Conservation (phyloP, 2,797 vertebrate species). For the Propithecus perrieri region DNA sequence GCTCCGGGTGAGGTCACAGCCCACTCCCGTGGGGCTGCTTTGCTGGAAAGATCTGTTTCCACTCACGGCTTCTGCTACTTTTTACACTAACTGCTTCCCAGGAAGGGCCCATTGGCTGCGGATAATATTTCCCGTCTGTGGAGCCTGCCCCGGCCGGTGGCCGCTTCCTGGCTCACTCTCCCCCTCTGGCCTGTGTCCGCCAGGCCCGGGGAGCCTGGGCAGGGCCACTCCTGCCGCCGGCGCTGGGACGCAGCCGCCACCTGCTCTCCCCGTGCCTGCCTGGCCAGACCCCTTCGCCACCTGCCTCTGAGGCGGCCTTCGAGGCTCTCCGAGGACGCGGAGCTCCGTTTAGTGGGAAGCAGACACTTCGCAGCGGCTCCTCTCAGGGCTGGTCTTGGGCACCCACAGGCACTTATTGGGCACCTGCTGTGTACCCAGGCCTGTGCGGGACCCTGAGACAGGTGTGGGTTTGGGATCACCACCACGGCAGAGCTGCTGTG, state of each 20-base stretch:
- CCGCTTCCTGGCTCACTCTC: not conserved
- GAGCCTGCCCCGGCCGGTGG: too few relatives aligned
- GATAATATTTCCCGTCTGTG: conserved; percentile 73
- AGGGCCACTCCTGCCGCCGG: conserved; percentile 45
- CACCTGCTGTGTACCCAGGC: not conserved
- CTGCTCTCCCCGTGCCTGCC: not conserved
- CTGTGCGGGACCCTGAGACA: not conserved
- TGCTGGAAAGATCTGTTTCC: conserved; percentile 75
- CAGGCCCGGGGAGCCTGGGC: not conserved
- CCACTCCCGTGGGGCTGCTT: not conserved
- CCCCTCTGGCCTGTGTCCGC: conserved; percentile 66
- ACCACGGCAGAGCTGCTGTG: rapidly evolving
- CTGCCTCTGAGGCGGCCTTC: not conserved
- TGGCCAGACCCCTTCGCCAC: not conserved
- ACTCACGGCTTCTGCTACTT: conserved; percentile 80
- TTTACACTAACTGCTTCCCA: conserved; percentile 81
- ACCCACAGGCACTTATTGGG: not conserved
- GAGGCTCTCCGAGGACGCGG: rapidly evolving
- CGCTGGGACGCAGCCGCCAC: not conserved
- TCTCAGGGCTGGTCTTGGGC: not conserved
- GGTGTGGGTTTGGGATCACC: too few relatives aligned
- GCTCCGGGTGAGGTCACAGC: not conserved
- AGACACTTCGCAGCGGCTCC: rapidly evolving
- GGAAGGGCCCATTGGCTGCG: conserved; percentile 53
- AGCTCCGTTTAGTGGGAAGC: not conserved